Conservation (phyloP, 2,113 vertebrate species). For the Tapirus terrestris region DNA sequence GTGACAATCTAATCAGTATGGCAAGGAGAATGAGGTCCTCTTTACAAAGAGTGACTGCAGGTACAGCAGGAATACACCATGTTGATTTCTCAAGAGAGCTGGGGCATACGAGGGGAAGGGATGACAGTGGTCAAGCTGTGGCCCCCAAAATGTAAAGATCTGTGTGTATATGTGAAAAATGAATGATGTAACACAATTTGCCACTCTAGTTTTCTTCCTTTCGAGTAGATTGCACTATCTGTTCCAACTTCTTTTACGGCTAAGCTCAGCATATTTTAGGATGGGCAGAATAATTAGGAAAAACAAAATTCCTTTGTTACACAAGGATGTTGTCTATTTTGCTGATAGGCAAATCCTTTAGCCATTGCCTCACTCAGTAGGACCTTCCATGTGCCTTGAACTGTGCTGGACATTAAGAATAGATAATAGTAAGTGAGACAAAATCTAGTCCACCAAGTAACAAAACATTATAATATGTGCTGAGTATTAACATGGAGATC, state of each 20-base stretch:
- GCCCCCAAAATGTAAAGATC: neutral
- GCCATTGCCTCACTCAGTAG: neutral
- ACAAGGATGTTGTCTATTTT: neutral
- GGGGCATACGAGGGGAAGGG: rapidly evolving
- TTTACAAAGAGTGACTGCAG: rapidly evolving
- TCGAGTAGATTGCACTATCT: neutral
- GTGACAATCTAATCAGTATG: too few relatives aligned
- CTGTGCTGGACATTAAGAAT: neutral
- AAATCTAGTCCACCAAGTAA: neutral
- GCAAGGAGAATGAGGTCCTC: neutral
- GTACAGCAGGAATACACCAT: rapidly evolving
- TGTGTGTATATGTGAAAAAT: rapidly evolving
- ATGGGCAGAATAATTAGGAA: neutral
- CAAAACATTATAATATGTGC: neutral
- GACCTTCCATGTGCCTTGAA: neutral
- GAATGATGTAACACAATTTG: rapidly evolving
- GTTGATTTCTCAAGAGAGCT: rapidly evolving
- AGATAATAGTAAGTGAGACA: neutral
- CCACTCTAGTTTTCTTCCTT: neutral
- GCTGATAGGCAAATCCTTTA: neutral
- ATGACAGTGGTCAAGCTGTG: neutral
- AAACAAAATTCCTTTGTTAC: neutral
- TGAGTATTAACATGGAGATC: too few relatives aligned
- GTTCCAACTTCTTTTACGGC: neutral
- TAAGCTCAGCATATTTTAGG: neutral